Conservation (phyloP, 2,888 invertebrate species). For the Pachycephus smyrnensis region DNA sequence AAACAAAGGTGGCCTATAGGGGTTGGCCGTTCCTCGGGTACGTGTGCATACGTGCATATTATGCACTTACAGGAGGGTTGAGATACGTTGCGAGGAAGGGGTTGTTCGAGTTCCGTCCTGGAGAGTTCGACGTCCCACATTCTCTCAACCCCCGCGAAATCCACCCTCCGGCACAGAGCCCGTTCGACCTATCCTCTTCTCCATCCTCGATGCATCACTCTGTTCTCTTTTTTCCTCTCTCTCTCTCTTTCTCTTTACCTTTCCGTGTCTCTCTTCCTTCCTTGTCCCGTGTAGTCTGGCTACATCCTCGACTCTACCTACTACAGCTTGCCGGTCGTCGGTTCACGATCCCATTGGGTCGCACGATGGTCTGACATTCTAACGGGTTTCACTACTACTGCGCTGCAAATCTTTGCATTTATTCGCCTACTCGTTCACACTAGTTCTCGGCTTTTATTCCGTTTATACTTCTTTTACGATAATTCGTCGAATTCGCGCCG, state of each 20-base stretch:
- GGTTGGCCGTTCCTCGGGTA: conserved; percentile 6
- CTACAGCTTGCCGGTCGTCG: no score
- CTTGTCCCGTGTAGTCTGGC: no score
- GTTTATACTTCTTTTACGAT: no score
- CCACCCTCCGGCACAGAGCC: conserved; percentile 10
- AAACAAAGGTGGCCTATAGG: conserved; percentile 34
- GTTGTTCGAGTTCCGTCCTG: conserved; percentile 24
- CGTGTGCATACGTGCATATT: conserved; percentile 27
- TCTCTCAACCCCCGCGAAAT: conserved; percentile 41
- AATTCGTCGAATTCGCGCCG: no score
- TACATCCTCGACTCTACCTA: no score
- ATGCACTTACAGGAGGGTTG: conserved; percentile 18
- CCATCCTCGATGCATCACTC: conserved; percentile 12
- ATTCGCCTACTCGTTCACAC: no score
- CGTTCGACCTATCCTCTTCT: conserved; percentile 22
- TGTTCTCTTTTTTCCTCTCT: conserved; percentile 13
- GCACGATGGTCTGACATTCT: no score
- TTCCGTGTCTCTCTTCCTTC: conserved; percentile 18
- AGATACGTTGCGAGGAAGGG: conserved; percentile 11
- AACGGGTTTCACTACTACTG: no score
- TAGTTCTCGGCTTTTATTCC: no score
- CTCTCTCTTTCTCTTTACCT: conserved; percentile 18
- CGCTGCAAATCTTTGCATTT: no score
- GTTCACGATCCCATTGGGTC: no score
- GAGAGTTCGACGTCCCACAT: conserved; percentile 59